phyloP scores from a whole-genome alignment of 2,888 invertebrate genomes.

The Diabrotica balteata region DNA sequence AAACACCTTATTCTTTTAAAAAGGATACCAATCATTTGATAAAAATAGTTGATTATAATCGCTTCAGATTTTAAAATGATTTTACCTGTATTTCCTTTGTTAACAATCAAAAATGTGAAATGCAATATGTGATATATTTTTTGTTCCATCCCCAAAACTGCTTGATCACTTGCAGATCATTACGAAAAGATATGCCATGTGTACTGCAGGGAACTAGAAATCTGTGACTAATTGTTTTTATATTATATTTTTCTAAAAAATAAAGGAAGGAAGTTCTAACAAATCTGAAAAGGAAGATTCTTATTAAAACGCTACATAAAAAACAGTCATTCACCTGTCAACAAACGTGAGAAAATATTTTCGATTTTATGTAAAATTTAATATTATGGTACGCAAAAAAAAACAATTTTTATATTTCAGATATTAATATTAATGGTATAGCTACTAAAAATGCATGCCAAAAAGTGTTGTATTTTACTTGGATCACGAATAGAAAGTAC shows the following conservation, averaged over 20 bases:
- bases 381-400: neutral
- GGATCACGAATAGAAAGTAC: too few relatives aligned
- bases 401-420: too few relatives aligned
- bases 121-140: constrained; percentile 5
- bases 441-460: too few relatives aligned
- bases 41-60: neutral
- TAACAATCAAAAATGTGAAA: neutral
- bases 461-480: too few relatives aligned
- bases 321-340: neutral
- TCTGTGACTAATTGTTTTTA: constrained; percentile 7
- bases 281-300: neutral
- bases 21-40: neutral
- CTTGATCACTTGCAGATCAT: constrained; percentile 15
- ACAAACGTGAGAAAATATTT: neutral
- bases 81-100: constrained; percentile 2
- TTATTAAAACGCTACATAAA: neutral
- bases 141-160: constrained; percentile 1
- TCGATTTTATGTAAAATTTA: neutral
- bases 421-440: too few relatives aligned
- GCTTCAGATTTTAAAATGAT: neutral
- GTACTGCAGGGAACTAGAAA: constrained; percentile 11
- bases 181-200: constrained; percentile 10
- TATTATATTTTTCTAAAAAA: neutral
- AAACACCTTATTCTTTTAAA: neutral
- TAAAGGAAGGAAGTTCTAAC: neutral